phyloP scores from a whole-genome alignment of 2,888 invertebrate genomes.

The Leucozona laternaria region DNA sequence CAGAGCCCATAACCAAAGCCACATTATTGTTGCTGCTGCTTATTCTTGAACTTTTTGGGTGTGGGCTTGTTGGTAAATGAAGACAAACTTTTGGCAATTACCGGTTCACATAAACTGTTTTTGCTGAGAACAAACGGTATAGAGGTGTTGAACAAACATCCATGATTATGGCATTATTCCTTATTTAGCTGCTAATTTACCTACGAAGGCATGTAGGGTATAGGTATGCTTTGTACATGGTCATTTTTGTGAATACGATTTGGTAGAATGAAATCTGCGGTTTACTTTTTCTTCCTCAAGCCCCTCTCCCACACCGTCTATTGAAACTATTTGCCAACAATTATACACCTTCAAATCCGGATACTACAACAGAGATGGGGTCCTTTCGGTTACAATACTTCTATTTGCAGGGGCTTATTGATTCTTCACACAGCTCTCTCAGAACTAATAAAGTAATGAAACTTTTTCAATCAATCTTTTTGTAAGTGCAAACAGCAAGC shows the following conservation, averaged over 20 bases:
- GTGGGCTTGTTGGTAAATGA: conserved; percentile 58
- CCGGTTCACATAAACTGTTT: conserved; percentile 67
- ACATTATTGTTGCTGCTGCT: conserved; percentile 16
- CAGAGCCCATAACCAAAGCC: conserved; percentile 8
- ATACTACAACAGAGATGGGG: conserved; percentile 25
- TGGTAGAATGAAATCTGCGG: conserved; percentile 16
- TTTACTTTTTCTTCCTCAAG: background rate
- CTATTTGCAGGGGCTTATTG: conserved; percentile 45
- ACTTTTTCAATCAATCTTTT: conserved; percentile 73
- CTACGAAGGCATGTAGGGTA: background rate
- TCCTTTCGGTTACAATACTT: conserved; percentile 32
- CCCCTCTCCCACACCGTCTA: background rate
- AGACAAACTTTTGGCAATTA: conserved; percentile 74
- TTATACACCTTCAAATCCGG: conserved; percentile 42
- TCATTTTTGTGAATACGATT: conserved; percentile 26
- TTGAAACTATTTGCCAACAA: conserved; percentile 29
- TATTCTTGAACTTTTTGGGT: conserved; percentile 23
- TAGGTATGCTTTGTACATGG: background rate
- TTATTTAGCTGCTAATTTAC: conserved; percentile 61
- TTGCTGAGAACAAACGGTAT: conserved; percentile 50
- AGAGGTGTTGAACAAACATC: conserved; percentile 66
- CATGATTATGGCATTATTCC: conserved; percentile 68
- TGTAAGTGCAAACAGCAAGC: conserved; percentile 50
- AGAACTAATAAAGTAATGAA: conserved; percentile 58
- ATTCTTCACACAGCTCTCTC: conserved; percentile 43